These are phyloP conservation scores for Drosophila saltans DNA, from an alignment of 1,140 invertebrate genomes.

Conservation along the genomic window DNA sequence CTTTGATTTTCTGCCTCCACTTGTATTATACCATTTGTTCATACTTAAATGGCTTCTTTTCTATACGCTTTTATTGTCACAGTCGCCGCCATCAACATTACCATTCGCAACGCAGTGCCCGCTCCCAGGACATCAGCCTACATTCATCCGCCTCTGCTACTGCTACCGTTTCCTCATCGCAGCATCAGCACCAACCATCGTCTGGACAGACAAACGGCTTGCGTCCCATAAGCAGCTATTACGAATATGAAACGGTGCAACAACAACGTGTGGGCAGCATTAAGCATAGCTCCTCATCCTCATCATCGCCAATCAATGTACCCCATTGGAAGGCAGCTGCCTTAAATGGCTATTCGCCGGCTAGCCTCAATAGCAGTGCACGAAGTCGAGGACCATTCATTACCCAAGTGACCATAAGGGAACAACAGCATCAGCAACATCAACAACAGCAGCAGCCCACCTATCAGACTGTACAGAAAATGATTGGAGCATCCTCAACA, in stretches of 20 bases:
- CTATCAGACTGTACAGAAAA: conserved; percentile 74
- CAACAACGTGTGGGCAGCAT: conserved; percentile 83
- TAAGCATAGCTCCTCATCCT: conserved; percentile 66
- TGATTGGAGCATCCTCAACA: conserved; percentile 25
- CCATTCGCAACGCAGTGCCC: conserved; percentile 89
- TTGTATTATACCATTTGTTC: conserved; percentile 15
- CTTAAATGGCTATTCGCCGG: conserved; percentile 72
- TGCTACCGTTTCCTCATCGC: conserved; percentile 40
- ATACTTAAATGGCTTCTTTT: conserved; percentile 23
- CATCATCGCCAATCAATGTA: conserved; percentile 68
- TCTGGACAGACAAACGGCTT: conserved; percentile 33
- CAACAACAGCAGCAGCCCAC: conserved; percentile 55
- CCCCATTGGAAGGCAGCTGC: conserved; percentile 76
- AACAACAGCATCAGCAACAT: conserved; percentile 48
- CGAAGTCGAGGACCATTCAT: conserved; percentile 85
- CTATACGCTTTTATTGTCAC: conserved; percentile 41
- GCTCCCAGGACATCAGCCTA: conserved; percentile 85
- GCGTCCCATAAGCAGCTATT: conserved; percentile 91
- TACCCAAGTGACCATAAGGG: conserved; percentile 84
- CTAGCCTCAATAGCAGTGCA: conserved; percentile 73
- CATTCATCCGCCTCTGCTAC: conserved; percentile 55
- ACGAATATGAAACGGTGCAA: conserved; percentile 92
- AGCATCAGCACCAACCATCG: conserved; percentile 23
- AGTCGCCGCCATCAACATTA: conserved; percentile 89
- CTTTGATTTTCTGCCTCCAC: neutral